Base-by-base conservation (phyloP, 2,797 vertebrate genomes). In the Pterois miles region DNA sequence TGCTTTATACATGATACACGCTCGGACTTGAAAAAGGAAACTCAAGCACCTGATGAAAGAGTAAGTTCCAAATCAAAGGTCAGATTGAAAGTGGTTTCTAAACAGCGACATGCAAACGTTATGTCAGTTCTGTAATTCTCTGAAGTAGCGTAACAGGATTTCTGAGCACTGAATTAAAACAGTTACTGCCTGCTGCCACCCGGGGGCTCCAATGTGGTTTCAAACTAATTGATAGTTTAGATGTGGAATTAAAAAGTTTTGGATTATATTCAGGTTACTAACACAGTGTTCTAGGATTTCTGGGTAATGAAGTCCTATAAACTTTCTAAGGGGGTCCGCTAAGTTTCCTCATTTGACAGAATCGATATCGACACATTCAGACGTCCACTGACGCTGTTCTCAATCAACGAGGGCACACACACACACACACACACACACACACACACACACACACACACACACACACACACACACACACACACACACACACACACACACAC, bases 151-250 rank as follows among this genome's bases (percentile, higher is more conserved):
- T 3, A 10, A 36, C 3, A 4, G 2, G 5, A 13, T 58, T 71
- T 31, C 1, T 8, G 7, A 6, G 23, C n/a, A 11, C 22, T 57
- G 22, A 46, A 36, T 36, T 2, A 2, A 57, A 36, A 31, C 59
- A 54, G 27, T 66, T 81, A 34, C 56, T 12, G 6, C 3, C 10
- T 8, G 31, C 4, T 1, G 57, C 83, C 86, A 86, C 86, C 14
- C 1, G 83, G 58, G 65, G 84, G 31, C 86, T 23, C 67, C 50
- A 81, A 38, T 0, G 8, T 36, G 20, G 6, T 50, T 67, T 63
- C 48, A 0, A 29, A 16, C 36, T 5, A n/a, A 40, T 13, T 59
- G 4, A 40, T 23, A 9, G 11, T 57, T 63, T 69, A 3, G 8
- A 29, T 36, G 9, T 67, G 5, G 33, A 16, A 22, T 38, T 33